phyloP scores from a whole-genome alignment of 1,140 invertebrate species.

The Brevipalpus yothersi region DNA sequence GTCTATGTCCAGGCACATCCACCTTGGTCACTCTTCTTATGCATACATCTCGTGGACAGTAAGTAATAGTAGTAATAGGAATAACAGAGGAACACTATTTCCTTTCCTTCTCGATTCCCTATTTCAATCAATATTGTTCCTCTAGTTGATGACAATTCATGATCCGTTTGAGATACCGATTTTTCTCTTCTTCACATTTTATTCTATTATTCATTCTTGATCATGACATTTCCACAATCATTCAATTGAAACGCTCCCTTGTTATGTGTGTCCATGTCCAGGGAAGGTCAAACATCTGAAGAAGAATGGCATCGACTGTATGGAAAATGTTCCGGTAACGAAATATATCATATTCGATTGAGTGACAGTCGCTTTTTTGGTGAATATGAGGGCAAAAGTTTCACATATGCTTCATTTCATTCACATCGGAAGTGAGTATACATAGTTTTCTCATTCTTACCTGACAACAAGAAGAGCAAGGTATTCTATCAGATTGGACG shows the following conservation, averaged over 20 bases:
- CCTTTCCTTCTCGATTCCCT: neutral
- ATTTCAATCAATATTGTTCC: neutral
- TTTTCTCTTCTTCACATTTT: neutral
- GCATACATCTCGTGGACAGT: constrained; percentile 88
- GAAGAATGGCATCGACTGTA: constrained; percentile 94
- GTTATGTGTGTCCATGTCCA: too few relatives aligned
- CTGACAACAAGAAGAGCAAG: constrained; percentile 1
- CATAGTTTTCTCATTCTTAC: neutral
- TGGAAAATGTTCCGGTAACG: constrained; percentile 90
- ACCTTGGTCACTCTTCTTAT: constrained; percentile 80
- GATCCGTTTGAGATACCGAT: too few relatives aligned
- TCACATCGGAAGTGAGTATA: constrained; percentile 73
- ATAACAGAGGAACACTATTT: neutral
- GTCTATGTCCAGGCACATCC: constrained; percentile 84
- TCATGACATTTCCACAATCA: neutral
- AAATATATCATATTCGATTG: constrained; percentile 90
- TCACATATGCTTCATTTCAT: constrained; percentile 94
- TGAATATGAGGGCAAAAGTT: constrained; percentile 93
- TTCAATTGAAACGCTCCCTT: too few relatives aligned
- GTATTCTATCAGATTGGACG: constrained; percentile 3
- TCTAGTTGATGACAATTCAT: too few relatives aligned
- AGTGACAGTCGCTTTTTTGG: constrained; percentile 89
- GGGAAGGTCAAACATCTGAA: constrained; percentile 75
- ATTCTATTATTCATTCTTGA: too few relatives aligned
- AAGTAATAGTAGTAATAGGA: constrained; percentile 32